Base-by-base conservation (phyloP, 2,888 invertebrate genomes). In the Actias luna region DNA sequence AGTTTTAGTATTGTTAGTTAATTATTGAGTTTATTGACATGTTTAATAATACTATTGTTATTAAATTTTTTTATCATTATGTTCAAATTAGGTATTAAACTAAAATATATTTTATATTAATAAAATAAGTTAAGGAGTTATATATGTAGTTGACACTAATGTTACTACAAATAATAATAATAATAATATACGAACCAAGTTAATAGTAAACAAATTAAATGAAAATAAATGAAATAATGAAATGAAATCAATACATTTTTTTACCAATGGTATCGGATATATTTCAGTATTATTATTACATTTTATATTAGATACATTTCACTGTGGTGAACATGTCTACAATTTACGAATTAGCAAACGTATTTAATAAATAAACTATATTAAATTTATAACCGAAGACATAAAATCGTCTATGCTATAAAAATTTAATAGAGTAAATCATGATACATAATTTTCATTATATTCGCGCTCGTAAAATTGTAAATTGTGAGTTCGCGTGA, bases 391-490 rank as follows among this genome's bases (percentile, higher is more conserved):
- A 25, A 12, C 25, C 25, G 22, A 25, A 25, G 2, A 50, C 46
- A 50, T 18, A 18, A 1, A 1, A 50, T 25, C 10, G 25, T 4
- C 46, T 68, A 73, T 14, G 14, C 71, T 76, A 70, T 73, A 76
- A 70, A 73, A 66, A 67, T 68, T 77, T 80, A 72, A 77, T 72
- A 70, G 68, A 68, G 70, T 68, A 77, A 78, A 80, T 79, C 81
- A 79, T 79, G 81, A 78, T 79, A 76, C 70, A 78, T 88, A 85
- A 89, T 87, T n/a, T 88, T 88, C 82, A 89, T 89, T 85, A 87
- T 83, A 83, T 84, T 83, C 82, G 83, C 78, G 79, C 76, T 77
- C 78, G 76, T 81, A 79, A 77, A 85, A 72, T 80, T 74, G 74
- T 77, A 78, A 78, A 81, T 77, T 69, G 77, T 72, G 67, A 69